A percentile compares a stretch with the other conserved stretches of the same genome.
These are phyloP conservation scores for Bombus waltoni DNA, from an alignment of 1,140 invertebrate genomes.

Conservation along the genomic window DNA sequence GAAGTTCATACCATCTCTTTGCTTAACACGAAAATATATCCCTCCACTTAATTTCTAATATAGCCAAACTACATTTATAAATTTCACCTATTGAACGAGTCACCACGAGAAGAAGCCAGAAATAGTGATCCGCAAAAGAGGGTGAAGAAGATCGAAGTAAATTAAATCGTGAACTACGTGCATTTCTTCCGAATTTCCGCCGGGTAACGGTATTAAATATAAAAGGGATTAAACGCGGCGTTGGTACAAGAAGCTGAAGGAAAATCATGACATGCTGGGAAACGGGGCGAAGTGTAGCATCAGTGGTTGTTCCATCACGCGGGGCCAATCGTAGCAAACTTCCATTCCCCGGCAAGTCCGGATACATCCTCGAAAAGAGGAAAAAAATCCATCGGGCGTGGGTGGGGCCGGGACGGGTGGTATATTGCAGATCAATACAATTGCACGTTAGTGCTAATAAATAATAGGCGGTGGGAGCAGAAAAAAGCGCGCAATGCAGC, in stretches of 20 bases:
- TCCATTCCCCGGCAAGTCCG: slow-evolving; percentile 80
- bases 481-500: slow-evolving; percentile 83
- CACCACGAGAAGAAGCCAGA: background rate
- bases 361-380: slow-evolving; percentile 82
- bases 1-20: too few relatives aligned
- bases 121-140: background rate
- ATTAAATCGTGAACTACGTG: slow-evolving; percentile 12
- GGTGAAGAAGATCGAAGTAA: slow-evolving; percentile 6
- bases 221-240: slow-evolving; percentile 57
- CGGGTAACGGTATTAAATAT: slow-evolving; percentile 18
- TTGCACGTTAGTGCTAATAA: slow-evolving; percentile 84
- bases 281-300: slow-evolving; percentile 68
- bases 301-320: slow-evolving; percentile 79
- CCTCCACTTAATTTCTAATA: background rate
- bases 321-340: slow-evolving; percentile 78
- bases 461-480: slow-evolving; percentile 83
- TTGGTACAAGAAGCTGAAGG: slow-evolving; percentile 53
- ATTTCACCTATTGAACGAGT: background rate
- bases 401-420: slow-evolving; percentile 76
- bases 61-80: background rate
- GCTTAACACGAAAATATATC: background rate
- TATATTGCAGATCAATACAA: slow-evolving; percentile 84
- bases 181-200: slow-evolving; percentile 16
- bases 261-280: slow-evolving; percentile 59
- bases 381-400: slow-evolving; percentile 81